phyloP scores from a whole-genome alignment of 2,888 invertebrate species.

The Neoaliturus tenellus region DNA sequence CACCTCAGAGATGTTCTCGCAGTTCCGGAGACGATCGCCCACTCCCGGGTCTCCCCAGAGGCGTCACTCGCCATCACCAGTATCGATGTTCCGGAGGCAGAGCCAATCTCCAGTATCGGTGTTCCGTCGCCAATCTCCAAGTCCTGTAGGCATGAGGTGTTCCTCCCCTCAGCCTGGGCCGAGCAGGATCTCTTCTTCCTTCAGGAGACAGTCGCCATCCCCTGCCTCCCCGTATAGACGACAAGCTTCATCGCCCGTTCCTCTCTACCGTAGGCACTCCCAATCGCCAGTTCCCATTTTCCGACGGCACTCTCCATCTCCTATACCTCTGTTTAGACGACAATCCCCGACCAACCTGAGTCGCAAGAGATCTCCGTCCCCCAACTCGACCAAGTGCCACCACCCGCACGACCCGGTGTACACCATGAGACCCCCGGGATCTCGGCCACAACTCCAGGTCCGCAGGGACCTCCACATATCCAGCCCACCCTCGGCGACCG shows the following conservation, averaged over 20 bases:
- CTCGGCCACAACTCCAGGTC: slow-evolving; percentile 79
- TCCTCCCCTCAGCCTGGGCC: slow-evolving; percentile 85
- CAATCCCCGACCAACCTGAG: slow-evolving; percentile 71
- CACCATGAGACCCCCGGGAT: slow-evolving; percentile 82
- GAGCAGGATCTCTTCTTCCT: slow-evolving; percentile 47
- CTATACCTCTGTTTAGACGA: slow-evolving; percentile 66
- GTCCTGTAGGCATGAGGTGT: slow-evolving; percentile 49
- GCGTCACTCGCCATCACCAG: slow-evolving; percentile 69
- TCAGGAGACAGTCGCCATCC: slow-evolving; percentile 59
- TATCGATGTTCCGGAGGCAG: slow-evolving; percentile 73
- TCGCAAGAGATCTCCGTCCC: slow-evolving; percentile 77
- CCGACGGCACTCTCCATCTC: slow-evolving; percentile 66
- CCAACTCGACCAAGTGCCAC: slow-evolving; percentile 69
- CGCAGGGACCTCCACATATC: slow-evolving; percentile 79
- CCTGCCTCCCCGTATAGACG: slow-evolving; percentile 58
- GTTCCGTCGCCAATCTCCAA: slow-evolving; percentile 60
- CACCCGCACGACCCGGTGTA: slow-evolving; percentile 72
- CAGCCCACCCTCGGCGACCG: slow-evolving; percentile 86
- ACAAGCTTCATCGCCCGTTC: slow-evolving; percentile 72
- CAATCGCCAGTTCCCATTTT: slow-evolving; percentile 58
- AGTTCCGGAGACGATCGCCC: slow-evolving; percentile 76
- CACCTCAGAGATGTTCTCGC: slow-evolving; percentile 91
- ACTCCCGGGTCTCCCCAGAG: slow-evolving; percentile 78
- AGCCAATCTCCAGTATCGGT: slow-evolving; percentile 70
- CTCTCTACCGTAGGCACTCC: slow-evolving; percentile 62